These are phyloP conservation scores for Metacarcinus magister DNA, from an alignment of 2,888 invertebrate genomes.

Conservation along the genomic window DNA sequence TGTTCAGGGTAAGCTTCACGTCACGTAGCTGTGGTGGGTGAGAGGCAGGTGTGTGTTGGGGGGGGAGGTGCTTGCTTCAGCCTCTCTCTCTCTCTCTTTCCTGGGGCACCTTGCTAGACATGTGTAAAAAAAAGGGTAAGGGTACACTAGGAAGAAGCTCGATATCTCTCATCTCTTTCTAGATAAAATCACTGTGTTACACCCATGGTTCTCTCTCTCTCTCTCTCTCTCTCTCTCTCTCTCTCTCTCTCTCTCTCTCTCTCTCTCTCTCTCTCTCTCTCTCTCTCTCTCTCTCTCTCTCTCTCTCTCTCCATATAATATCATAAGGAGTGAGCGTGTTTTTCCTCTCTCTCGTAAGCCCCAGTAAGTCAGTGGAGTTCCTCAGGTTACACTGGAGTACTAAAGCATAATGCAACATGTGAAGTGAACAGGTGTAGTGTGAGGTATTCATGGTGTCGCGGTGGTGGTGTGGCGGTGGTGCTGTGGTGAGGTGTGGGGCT, in stretches of 20 bases:
- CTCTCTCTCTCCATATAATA: not conserved
- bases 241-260: conserved; percentile 34
- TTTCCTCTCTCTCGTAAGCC: not conserved
- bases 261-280: conserved; percentile 34
- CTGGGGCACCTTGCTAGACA: not conserved
- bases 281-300: conserved; percentile 28
- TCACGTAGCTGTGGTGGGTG: conserved; percentile 31
- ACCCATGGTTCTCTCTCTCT: not conserved
- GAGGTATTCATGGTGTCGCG: not conserved
- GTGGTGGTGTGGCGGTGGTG: not conserved
- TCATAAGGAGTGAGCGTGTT: too few species aligned
- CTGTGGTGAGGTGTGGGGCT: conserved; percentile 31
- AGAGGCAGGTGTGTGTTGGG: not conserved
- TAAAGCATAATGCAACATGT: not conserved
- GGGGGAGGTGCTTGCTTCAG: conserved; percentile 10
- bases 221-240: conserved; percentile 39
- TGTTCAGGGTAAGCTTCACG: conserved; percentile 64
- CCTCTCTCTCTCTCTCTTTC: not conserved
- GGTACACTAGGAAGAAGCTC: not conserved
- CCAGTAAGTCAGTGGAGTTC: not conserved
- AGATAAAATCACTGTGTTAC: not conserved
- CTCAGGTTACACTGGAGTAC: not conserved
- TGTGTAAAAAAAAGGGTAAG: not conserved
- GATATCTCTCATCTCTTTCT: not conserved
- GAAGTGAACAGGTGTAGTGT: not conserved